Conservation (phyloP, 2,113 vertebrate species). For the Collichthys lucidus region DNA sequence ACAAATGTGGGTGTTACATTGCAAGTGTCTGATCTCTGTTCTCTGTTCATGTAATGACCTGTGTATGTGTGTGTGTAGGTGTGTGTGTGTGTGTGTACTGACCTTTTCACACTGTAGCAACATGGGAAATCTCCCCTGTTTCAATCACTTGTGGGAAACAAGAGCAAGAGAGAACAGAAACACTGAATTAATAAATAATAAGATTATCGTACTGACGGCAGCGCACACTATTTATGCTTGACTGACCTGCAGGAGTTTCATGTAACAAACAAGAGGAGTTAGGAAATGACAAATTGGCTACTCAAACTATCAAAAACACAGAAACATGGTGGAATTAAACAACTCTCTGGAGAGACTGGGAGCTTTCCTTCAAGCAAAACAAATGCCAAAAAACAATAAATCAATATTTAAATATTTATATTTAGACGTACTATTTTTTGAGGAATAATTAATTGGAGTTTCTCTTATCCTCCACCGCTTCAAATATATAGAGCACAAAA, state of each 20-base stretch:
- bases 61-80: slow-evolving; percentile 6
- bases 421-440: background rate
- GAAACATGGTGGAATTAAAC: slow-evolving; percentile 18
- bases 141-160: slow-evolving; percentile 14
- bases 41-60: background rate
- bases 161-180: slow-evolving; percentile 15
- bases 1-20: background rate
- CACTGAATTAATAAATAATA: slow-evolving; percentile 44
- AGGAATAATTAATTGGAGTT: background rate
- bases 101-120: slow-evolving; percentile 23
- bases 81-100: slow-evolving; percentile 18
- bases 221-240: slow-evolving; percentile 35
- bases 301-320: slow-evolving; percentile 16
- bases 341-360: slow-evolving; percentile 15
- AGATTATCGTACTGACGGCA: slow-evolving; percentile 41
- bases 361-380: slow-evolving; percentile 29
- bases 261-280: slow-evolving; percentile 38
- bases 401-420: slow-evolving; percentile 44
- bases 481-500: background rate
- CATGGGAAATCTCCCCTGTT: slow-evolving; percentile 29
- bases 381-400: slow-evolving; percentile 20
- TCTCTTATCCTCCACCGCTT: background rate
- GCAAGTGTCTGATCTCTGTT: slow-evolving; percentile 1
- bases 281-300: slow-evolving; percentile 52
- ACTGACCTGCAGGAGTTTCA: slow-evolving; percentile 15